Evolutionary conservation across 1,140 invertebrate genomes (phyloP).

Genomic region (Dreissena polymorpha): DNA sequence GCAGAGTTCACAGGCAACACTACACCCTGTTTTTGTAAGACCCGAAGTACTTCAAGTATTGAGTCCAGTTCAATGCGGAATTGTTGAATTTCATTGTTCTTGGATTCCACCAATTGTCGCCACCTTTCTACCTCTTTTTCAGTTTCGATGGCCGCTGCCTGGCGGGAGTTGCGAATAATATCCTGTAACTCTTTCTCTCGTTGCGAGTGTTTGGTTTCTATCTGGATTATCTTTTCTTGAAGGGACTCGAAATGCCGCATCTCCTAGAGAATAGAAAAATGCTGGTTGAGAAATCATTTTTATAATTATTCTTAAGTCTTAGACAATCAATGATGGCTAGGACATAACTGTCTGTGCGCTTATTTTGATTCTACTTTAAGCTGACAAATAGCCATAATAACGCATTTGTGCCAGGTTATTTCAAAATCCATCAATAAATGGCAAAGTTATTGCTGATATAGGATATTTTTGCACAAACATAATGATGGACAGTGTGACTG

Average conservation of each 20-base stretch:
- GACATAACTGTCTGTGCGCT: too few relatives aligned
- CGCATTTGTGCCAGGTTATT: too few relatives aligned
- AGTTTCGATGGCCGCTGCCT: slow-evolving; percentile 62
- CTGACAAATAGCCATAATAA: too few relatives aligned
- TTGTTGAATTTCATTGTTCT: slow-evolving; percentile 76
- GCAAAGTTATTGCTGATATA: too few relatives aligned
- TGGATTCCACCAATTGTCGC: slow-evolving; percentile 74
- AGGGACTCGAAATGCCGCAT: slow-evolving; percentile 77
- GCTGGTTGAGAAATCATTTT: too few relatives aligned
- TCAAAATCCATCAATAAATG: too few relatives aligned
- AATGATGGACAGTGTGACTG: too few relatives aligned
- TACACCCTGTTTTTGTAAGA: slow-evolving; percentile 76
- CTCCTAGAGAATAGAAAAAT: slow-evolving; percentile 68
- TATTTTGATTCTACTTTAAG: too few relatives aligned
- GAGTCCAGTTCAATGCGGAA: slow-evolving; percentile 77
- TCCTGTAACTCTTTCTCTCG: slow-evolving; percentile 75
- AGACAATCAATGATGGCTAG: too few relatives aligned
- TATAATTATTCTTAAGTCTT: too few relatives aligned
- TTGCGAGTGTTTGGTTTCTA: slow-evolving; percentile 72
- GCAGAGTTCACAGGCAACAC: slow-evolving; percentile 59
- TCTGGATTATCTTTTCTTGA: slow-evolving; percentile 73
- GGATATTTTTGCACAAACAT: too few relatives aligned
- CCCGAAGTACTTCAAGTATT: slow-evolving; percentile 75
- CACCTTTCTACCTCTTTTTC: slow-evolving; percentile 74
- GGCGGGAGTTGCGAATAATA: slow-evolving; percentile 69